Conservation (phyloP, 2,113 vertebrate species). For the Semnornis frantzii region DNA sequence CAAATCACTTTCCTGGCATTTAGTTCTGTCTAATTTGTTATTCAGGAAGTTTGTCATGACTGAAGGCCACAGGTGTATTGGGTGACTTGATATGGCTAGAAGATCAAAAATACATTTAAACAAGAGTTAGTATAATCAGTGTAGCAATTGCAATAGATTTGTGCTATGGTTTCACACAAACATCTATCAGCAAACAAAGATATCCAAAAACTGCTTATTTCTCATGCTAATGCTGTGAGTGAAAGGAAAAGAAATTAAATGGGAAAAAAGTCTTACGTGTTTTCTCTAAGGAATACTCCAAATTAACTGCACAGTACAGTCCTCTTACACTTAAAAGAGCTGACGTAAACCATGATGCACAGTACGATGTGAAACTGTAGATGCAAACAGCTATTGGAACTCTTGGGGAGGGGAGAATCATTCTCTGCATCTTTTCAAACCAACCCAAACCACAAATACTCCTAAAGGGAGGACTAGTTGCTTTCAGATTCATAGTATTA, state of each 20-base stretch:
- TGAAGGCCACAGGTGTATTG: not conserved
- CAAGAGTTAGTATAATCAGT: not conserved
- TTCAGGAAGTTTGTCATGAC: not conserved
- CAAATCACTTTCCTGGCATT: not conserved
- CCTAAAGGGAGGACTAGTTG: not conserved
- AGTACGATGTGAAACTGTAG: not conserved
- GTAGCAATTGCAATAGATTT: not conserved
- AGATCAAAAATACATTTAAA: not conserved
- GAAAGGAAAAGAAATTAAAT: not conserved
- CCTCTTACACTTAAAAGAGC: not conserved
- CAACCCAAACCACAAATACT: not conserved
- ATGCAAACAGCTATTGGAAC: not conserved
- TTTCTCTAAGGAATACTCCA: not conserved
- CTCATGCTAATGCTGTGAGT: not conserved
- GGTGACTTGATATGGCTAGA: not conserved
- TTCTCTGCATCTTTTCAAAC: not conserved
- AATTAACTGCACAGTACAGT: not conserved
- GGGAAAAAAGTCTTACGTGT: not conserved
- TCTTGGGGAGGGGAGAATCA: not conserved
- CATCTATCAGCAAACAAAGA: not conserved
- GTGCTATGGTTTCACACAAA: not conserved
- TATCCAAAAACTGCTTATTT: not conserved
- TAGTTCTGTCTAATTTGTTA: not conserved
- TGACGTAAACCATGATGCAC: not conserved
- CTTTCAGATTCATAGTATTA: not conserved